Evolutionary conservation across 2,797 vertebrate species (phyloP), one percentile per base, ranked within the genome.

Genomic region (Leptatherina wallacei): DNA sequence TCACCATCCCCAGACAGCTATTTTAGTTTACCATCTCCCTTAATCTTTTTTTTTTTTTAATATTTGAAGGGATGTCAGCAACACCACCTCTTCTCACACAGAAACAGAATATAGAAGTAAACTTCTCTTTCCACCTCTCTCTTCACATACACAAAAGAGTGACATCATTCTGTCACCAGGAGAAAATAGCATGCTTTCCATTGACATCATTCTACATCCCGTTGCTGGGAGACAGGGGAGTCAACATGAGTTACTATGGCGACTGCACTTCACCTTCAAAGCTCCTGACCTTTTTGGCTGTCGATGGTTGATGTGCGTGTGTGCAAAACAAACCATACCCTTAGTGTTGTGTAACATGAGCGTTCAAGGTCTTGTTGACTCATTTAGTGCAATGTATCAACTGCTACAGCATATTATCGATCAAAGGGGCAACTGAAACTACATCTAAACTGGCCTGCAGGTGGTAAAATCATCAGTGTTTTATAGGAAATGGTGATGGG

Each of bases 211-310:
- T 86, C 88, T 55, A 88, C 87, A 92, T 91, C 88, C 85, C 30
- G 93, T 94, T 93, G 91, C 94, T 88, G 86, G 85, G 93, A 87
- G 91, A 95, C 92, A 80, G 70, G 65, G 85, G 83, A 93, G 91
- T 91, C 92, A 93, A 93, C 90, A 91, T 73, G 76, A 60, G 94
- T 95, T 93, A 91, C 94, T 90, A 94, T 84, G 87, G 92, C 49
- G 86, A 95, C 93, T 65, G 80, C 73, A 78, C 89, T 92, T 94
- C 92, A 94, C 92, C 93, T 93, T 94, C 90, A 93, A 88, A 92
- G 82, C 88, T 86, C 81, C 79, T 88, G 85, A 89, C 90, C 91
- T 93, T 92, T 88, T 73, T 85, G 83, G 83, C 82, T 77, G 80
- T 85, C 69, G 73, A 40, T 61, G 67, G 64, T 58, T 64, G 84